These are phyloP conservation scores for Drosophila parthenogenetica DNA, from an alignment of 2,888 invertebrate species.

Conservation along the genomic window DNA sequence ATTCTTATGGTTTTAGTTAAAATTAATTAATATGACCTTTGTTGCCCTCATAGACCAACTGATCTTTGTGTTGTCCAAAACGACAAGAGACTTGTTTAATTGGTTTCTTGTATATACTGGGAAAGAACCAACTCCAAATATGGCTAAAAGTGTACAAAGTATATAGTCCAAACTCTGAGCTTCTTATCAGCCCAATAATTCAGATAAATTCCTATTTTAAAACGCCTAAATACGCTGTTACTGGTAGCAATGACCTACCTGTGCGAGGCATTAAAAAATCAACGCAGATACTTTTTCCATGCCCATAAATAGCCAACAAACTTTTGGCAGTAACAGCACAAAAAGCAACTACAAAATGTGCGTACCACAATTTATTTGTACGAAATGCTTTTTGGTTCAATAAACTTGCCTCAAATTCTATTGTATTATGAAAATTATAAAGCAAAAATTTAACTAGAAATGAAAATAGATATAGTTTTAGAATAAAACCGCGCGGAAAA, in stretches of 20 bases:
- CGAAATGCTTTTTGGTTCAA: constrained; percentile 55
- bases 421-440: constrained; percentile 40
- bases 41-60: too few relatives aligned
- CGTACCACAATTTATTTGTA: constrained; percentile 23
- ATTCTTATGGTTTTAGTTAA: too few relatives aligned
- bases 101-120: too few relatives aligned
- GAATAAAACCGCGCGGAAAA: constrained; percentile 47
- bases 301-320: constrained; percentile 61
- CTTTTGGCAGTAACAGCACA: constrained; percentile 31
- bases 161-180: constrained; percentile 11
- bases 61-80: too few relatives aligned
- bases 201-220: constrained; percentile 30
- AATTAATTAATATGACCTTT: too few relatives aligned
- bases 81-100: too few relatives aligned
- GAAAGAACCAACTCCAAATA: constrained; percentile 9
- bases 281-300: constrained; percentile 20
- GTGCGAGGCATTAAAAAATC: constrained; percentile 23
- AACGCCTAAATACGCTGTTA: constrained; percentile 15
- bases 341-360: constrained; percentile 12
- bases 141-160: constrained; percentile 9
- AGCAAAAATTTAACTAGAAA: constrained; percentile 45
- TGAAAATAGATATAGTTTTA: constrained; percentile 41
- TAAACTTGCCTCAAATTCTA: constrained; percentile 50
- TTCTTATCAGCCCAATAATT: not conserved
- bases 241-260: constrained; percentile 52